phyloP scores from a whole-genome alignment of 2,888 invertebrate genomes.

The Agelastica alni region DNA sequence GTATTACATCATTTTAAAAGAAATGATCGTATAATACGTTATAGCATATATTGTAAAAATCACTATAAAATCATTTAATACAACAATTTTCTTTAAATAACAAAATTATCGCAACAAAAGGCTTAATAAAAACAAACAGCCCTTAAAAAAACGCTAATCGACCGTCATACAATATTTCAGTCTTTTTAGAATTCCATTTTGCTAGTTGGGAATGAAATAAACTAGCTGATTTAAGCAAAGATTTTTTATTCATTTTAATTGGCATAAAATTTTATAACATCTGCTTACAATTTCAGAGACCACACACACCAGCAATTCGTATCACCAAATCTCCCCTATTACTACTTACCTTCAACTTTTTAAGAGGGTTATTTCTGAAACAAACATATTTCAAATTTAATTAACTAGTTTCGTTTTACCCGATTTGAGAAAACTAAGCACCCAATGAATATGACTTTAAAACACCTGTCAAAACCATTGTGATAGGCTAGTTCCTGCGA shows the following conservation, averaged over 20 bases:
- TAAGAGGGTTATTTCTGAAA: slow-evolving; percentile 18
- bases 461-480: slow-evolving; percentile 16
- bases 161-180: too few relatives aligned
- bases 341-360: neutral
- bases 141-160: too few relatives aligned
- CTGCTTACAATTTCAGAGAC: slow-evolving; percentile 45
- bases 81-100: too few relatives aligned
- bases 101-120: too few relatives aligned
- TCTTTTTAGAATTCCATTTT: too few relatives aligned
- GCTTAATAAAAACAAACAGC: too few relatives aligned
- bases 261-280: slow-evolving; percentile 47
- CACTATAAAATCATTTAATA: too few relatives aligned
- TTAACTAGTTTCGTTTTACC: slow-evolving; percentile 20
- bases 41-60: too few relatives aligned
- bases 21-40: too few relatives aligned
- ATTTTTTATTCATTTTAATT: slow-evolving; percentile 43
- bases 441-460: slow-evolving; percentile 19
- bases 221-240: too few relatives aligned
- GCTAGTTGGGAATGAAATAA: too few relatives aligned
- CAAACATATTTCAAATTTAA: slow-evolving; percentile 17
- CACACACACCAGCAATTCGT: slow-evolving; percentile 38
- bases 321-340: slow-evolving; percentile 23
- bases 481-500: neutral
- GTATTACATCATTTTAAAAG: too few relatives aligned
- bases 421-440: slow-evolving; percentile 17